A percentile compares a stretch with the other conserved stretches of the same genome.
Evolutionary conservation across 2,797 vertebrate genomes (phyloP).

Genomic region (Psittacula echo): DNA sequence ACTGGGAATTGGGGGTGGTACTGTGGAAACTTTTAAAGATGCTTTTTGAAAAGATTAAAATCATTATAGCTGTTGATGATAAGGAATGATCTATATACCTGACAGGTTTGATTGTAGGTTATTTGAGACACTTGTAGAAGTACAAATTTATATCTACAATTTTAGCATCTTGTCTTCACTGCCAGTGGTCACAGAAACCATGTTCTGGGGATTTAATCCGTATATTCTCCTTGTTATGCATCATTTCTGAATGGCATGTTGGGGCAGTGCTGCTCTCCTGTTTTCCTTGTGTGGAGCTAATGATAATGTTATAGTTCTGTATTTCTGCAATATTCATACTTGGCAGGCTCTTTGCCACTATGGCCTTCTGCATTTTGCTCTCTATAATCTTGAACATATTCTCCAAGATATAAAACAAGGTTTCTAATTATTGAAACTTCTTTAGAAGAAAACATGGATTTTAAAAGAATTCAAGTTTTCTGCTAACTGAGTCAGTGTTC

Average conservation of each 20-base stretch:
- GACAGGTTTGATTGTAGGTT: background rate
- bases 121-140: background rate
- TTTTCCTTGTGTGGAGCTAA: background rate
- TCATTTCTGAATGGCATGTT: background rate
- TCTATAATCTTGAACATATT: background rate
- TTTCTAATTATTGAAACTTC: background rate
- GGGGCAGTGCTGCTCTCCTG: background rate
- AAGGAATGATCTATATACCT: background rate
- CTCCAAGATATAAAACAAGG: background rate
- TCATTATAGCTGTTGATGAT: background rate
- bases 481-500: background rate
- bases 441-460: background rate
- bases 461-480: background rate
- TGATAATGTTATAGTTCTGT: background rate
- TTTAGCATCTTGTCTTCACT: background rate
- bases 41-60: background rate
- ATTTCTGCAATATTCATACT: background rate
- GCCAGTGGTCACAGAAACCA: background rate
- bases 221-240: background rate
- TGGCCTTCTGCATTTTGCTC: background rate
- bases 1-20: background rate
- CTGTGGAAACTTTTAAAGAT: background rate
- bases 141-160: background rate
- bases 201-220: background rate
- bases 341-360: background rate